Percentiles rank a stretch among this genome's conserved stretches.
These are phyloP conservation scores for Rhagoletis pomonella DNA, from an alignment of 1,140 invertebrate species.

Conservation along the genomic window DNA sequence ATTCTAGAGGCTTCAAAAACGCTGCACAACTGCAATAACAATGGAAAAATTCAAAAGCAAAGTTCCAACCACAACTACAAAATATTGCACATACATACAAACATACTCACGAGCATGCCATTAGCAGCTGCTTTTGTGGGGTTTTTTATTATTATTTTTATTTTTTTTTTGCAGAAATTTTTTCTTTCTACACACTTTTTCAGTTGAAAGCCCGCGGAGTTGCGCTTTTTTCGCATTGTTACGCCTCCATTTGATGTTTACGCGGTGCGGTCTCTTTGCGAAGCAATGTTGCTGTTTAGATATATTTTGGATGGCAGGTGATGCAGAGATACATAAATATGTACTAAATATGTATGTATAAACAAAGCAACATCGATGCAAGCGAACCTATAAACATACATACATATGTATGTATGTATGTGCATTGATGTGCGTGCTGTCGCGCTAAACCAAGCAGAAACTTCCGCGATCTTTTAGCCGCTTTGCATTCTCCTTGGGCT, in stretches of 20 bases:
- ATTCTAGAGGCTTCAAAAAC: too few species aligned
- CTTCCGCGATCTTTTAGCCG: conserved; percentile 9
- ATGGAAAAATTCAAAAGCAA: too few species aligned
- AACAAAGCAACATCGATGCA: background rate
- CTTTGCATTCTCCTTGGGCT: background rate
- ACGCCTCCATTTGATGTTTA: background rate
- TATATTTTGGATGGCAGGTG: background rate
- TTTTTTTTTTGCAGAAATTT: too few species aligned
- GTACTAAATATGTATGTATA: background rate
- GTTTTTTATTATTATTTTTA: too few species aligned
- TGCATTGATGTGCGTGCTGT: background rate
- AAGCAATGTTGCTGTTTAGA: background rate
- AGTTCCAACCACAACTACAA: background rate
- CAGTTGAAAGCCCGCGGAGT: background rate
- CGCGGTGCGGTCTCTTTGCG: background rate
- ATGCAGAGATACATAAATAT: too few species aligned
- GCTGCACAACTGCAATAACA: too few species aligned
- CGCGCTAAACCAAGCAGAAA: background rate
- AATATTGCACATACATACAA: background rate
- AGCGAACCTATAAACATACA: background rate
- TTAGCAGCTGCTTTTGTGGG: background rate
- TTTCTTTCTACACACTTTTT: background rate
- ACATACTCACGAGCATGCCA: background rate
- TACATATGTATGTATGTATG: background rate
- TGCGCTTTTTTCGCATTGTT: conserved; percentile 6